phyloP scores from a whole-genome alignment of 2,888 invertebrate genomes.

The Bombylius discolor region DNA sequence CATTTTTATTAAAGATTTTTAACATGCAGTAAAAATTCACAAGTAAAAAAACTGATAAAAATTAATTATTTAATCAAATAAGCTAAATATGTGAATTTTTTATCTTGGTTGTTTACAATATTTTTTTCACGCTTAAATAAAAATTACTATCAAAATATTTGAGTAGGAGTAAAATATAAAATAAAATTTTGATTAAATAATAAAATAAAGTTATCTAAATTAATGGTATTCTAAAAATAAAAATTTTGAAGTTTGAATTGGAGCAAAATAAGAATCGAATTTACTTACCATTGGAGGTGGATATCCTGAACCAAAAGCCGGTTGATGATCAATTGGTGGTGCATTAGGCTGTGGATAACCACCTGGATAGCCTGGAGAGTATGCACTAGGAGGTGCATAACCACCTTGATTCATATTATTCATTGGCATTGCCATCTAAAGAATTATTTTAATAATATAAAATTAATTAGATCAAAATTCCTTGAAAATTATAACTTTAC shows the following conservation, averaged over 20 bases:
- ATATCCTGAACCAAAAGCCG: background rate
- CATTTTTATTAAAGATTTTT: no score
- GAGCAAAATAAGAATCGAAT: background rate
- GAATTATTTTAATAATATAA: no score
- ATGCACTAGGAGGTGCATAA: constrained; percentile 25
- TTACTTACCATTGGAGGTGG: constrained; percentile 2
- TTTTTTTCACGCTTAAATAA: no score
- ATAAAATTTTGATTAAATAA: no score
- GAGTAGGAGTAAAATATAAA: no score
- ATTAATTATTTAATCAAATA: no score
- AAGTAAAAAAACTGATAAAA: no score
- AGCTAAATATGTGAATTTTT: background rate
- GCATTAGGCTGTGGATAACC: constrained; percentile 23
- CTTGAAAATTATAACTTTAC: no score
- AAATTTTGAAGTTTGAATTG: background rate
- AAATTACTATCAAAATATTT: no score
- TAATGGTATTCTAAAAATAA: background rate
- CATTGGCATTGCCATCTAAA: constrained; percentile 19
- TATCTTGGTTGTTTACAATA: background rate
- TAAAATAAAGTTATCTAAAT: no score
- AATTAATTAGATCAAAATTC: no score
- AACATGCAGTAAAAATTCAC: no score
- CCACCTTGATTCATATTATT: constrained; percentile 30
- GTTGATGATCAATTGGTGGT: constrained; percentile 18
- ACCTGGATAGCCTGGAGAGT: constrained; percentile 17